Evolutionary conservation across 2,888 invertebrate genomes (phyloP).

Genomic region (Lysandra coridon): DNA sequence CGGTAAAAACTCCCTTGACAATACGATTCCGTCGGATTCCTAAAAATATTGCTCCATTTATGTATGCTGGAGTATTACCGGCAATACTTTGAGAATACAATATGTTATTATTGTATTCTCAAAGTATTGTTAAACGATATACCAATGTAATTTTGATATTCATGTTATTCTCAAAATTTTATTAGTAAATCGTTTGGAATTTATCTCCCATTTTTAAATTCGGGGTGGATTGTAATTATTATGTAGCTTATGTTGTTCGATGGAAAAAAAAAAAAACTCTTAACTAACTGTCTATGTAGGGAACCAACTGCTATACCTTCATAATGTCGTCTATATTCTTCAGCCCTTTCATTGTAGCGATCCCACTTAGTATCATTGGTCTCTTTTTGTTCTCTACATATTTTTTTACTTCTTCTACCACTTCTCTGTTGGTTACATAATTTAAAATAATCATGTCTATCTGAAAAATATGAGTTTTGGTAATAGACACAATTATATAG

Average conservation of each 20-base stretch:
- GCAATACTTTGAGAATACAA: not conserved
- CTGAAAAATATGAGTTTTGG: conserved; percentile 40
- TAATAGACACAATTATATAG: too few species aligned
- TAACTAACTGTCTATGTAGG: too few species aligned
- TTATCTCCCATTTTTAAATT: not conserved
- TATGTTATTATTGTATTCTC: too few species aligned
- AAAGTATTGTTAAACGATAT: too few species aligned
- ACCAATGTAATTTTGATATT: too few species aligned
- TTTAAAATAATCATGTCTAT: conserved; percentile 52
- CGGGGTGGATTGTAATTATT: not conserved
- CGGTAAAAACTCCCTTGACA: conserved; percentile 59
- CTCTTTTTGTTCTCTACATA: conserved; percentile 43
- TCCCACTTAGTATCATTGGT: conserved; percentile 52
- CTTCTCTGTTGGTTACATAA: conserved; percentile 46
- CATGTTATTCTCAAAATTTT: too few species aligned
- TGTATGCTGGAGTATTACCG: not conserved
- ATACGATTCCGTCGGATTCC: conserved; percentile 60
- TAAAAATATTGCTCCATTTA: conserved; percentile 41
- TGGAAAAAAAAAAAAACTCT: too few species aligned
- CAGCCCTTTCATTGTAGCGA: conserved; percentile 57
- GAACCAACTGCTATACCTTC: conserved; percentile 43
- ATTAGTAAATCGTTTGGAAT: not conserved
- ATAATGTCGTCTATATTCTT: conserved; percentile 56
- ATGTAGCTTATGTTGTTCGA: not conserved
- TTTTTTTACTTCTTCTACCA: conserved; percentile 45